Conservation (phyloP, 2,113 vertebrate species). For the Octodon degus region DNA sequence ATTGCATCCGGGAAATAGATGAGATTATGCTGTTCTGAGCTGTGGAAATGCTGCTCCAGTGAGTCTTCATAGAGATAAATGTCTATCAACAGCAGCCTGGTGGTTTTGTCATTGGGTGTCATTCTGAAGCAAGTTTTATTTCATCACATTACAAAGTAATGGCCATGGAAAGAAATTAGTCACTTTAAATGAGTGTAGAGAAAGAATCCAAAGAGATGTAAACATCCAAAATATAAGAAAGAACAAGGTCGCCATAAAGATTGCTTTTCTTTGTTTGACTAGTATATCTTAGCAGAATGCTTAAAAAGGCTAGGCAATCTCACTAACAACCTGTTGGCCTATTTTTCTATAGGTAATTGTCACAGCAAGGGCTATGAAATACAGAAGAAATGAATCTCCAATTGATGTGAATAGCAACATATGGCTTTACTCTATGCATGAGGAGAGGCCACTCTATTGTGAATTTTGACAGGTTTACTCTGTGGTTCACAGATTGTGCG, state of each 20-base stretch:
- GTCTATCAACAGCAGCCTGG: neutral
- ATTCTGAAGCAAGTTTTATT: slow-evolving; percentile 20
- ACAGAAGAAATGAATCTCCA: neutral
- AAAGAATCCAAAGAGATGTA: neutral
- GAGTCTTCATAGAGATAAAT: neutral
- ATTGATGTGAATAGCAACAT: slow-evolving; percentile 57
- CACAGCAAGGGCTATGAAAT: neutral
- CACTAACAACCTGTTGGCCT: slow-evolving; percentile 17
- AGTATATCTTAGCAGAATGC: neutral
- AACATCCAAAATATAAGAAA: neutral
- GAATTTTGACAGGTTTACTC: slow-evolving; percentile 43
- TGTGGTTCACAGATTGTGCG: slow-evolving; percentile 48
- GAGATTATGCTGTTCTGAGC: slow-evolving; percentile 9
- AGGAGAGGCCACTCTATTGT: slow-evolving; percentile 57
- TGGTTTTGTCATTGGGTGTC: neutral
- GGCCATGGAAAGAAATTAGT: slow-evolving; percentile 18
- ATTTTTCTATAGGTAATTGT: neutral
- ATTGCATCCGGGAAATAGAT: slow-evolving; percentile 27
- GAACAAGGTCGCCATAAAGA: neutral
- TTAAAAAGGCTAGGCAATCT: neutral
- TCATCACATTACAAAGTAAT: neutral
- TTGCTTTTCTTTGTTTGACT: slow-evolving; percentile 3
- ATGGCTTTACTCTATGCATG: slow-evolving; percentile 57
- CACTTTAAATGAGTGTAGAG: neutral
- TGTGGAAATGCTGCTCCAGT: neutral